phyloP scores from a whole-genome alignment of 2,113 vertebrate species.

The Paralichthys olivaceus region DNA sequence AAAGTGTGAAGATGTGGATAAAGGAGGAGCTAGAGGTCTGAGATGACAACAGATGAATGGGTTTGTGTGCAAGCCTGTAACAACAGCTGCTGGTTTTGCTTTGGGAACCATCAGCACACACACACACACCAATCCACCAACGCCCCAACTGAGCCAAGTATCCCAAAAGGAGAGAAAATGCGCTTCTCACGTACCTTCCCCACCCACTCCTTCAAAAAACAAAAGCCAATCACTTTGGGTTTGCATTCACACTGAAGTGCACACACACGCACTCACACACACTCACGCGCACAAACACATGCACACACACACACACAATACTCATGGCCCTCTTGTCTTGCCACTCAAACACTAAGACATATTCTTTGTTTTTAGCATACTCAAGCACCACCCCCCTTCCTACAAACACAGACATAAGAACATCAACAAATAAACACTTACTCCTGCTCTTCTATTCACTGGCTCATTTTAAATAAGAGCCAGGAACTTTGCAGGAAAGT shows the following conservation, averaged over 20 bases:
- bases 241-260: slow-evolving; percentile 45
- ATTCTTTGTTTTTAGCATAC: slow-evolving; percentile 62
- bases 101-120: slow-evolving; percentile 52
- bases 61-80: slow-evolving; percentile 53
- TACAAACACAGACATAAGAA: slow-evolving; percentile 26
- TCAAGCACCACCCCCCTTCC: slow-evolving; percentile 10
- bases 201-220: slow-evolving; percentile 69
- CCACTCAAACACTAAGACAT: slow-evolving; percentile 55
- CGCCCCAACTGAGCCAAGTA: slow-evolving; percentile 27
- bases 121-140: slow-evolving; percentile 20
- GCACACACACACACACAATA: slow-evolving; percentile 44
- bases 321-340: slow-evolving; percentile 52
- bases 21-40: slow-evolving; percentile 5
- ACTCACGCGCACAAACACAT: slow-evolving; percentile 42
- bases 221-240: slow-evolving; percentile 60
- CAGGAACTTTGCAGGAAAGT: slow-evolving; percentile 13
- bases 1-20: slow-evolving; percentile 25
- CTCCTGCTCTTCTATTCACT: slow-evolving; percentile 47
- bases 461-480: slow-evolving; percentile 23
- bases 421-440: slow-evolving; percentile 67
- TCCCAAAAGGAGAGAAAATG: slow-evolving; percentile 54
- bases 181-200: slow-evolving; percentile 58
- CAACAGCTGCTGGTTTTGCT: slow-evolving; percentile 74
- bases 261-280: slow-evolving; percentile 33
- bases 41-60: slow-evolving; percentile 51